Evolutionary conservation across 92 coral and sea anemone genomes (phyloP).

Genomic region (Muricea muricata): DNA sequence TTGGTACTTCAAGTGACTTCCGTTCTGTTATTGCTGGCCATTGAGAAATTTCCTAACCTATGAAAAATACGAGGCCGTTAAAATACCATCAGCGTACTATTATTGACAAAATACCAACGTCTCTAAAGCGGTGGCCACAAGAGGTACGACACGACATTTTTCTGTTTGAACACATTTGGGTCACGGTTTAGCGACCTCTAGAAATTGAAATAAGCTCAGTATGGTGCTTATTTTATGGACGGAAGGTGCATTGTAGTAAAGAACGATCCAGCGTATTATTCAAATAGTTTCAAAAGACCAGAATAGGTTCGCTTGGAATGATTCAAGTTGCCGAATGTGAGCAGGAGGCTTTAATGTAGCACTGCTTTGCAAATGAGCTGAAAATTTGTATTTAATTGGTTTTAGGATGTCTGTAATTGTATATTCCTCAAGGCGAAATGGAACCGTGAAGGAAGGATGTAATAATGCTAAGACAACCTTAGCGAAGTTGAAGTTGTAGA

Average conservation of each 20-base stretch:
- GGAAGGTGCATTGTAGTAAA: slow-evolving; percentile 24
- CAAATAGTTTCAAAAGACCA: background rate
- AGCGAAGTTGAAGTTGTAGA: background rate
- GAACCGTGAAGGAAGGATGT: background rate
- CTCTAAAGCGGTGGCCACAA: background rate
- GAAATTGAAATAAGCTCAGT: slow-evolving; percentile 14
- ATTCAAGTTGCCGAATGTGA: background rate
- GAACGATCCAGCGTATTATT: background rate
- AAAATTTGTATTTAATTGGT: background rate
- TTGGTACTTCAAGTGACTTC: background rate
- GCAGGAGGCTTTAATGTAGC: no score
- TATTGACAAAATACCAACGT: background rate
- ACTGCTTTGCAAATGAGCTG: background rate
- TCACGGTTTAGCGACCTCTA: background rate
- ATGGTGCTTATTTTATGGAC: background rate
- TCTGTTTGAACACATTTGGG: background rate
- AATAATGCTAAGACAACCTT: background rate
- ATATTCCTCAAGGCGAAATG: background rate
- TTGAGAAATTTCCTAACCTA: background rate
- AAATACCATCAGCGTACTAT: background rate
- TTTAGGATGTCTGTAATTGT: background rate
- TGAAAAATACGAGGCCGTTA: background rate
- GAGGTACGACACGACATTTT: background rate
- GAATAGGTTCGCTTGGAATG: background rate
- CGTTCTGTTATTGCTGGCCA: slow-evolving; percentile 6